Percentiles rank a stretch among this genome's conserved stretches.
Evolutionary conservation across 2,113 vertebrate genomes (phyloP).

Genomic region (Cervus canadensis): DNA sequence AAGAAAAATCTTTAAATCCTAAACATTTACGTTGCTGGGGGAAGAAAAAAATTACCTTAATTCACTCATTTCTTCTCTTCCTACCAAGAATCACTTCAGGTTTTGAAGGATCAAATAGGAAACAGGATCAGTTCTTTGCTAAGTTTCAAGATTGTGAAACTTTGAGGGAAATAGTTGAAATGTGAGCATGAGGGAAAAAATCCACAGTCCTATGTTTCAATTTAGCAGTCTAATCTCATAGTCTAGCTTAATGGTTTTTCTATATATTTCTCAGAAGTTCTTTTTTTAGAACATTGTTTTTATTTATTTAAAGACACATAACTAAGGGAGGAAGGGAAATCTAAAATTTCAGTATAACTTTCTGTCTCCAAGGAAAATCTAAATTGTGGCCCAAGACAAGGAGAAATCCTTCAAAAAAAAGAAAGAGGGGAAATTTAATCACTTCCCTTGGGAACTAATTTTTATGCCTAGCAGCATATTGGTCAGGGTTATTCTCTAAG

Average conservation of each 20-base stretch:
- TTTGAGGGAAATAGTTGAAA: background rate
- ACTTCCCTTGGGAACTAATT: background rate
- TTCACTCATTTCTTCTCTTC: background rate
- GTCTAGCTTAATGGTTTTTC: background rate
- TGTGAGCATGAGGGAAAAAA: background rate
- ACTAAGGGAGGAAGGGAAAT: background rate
- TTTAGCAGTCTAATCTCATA: background rate
- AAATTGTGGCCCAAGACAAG: background rate
- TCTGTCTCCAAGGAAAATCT: background rate
- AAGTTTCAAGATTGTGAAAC: conserved; percentile 1
- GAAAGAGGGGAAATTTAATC: background rate
- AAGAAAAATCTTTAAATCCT: background rate
- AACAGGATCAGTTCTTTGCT: background rate
- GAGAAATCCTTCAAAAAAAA: background rate
- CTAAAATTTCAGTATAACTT: background rate
- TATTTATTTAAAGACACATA: background rate
- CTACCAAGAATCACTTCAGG: background rate
- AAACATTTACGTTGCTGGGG: background rate
- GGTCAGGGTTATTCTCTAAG: background rate
- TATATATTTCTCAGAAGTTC: background rate
- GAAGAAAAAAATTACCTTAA: background rate
- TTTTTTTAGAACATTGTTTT: background rate
- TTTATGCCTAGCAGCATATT: background rate
- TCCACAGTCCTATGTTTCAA: background rate
- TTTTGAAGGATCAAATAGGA: background rate